phyloP scores from a whole-genome alignment of 1,140 invertebrate genomes.

The Drosophila novamexicana region DNA sequence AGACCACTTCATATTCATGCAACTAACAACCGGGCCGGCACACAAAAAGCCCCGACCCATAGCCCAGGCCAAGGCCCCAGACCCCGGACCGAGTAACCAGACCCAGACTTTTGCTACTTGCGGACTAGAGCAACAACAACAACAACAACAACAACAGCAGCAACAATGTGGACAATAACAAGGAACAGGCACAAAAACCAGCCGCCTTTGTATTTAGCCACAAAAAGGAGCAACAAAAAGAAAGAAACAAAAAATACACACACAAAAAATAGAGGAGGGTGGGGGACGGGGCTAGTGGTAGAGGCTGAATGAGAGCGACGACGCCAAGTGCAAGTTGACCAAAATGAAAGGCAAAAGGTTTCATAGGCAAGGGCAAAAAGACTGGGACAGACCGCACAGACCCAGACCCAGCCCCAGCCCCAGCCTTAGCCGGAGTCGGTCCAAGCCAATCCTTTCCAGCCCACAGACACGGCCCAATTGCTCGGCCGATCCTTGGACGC shows the following conservation, averaged over 20 bases:
- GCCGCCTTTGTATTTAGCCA: conserved; percentile 81
- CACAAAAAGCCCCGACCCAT: conserved; percentile 15
- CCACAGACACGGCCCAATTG: conserved; percentile 2
- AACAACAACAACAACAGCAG: conserved; percentile 23
- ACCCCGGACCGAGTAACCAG: conserved; percentile 5
- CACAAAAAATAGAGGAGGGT: not conserved
- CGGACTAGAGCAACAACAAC: conserved; percentile 35
- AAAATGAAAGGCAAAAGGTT: conserved; percentile 76
- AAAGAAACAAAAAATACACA: conserved; percentile 27
- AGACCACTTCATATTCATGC: conserved; percentile 82
- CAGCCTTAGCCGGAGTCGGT: not conserved
- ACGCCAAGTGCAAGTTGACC: conserved; percentile 78
- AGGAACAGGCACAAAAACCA: conserved; percentile 61
- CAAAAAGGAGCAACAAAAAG: conserved; percentile 50
- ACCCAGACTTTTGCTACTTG: conserved; percentile 49
- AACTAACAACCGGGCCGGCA: conserved; percentile 69
- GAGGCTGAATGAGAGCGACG: conserved; percentile 24
- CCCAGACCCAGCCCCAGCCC: not conserved
- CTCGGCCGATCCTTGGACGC: conserved; percentile 2
- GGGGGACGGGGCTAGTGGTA: not conserved
- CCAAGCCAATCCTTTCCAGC: conserved; percentile 15
- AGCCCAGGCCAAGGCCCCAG: conserved; percentile 9
- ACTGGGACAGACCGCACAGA: conserved; percentile 25
- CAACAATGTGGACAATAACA: conserved; percentile 35
- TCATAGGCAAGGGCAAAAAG: conserved; percentile 66